phyloP scores from a whole-genome alignment of 2,113 vertebrate genomes.

The Turdus rufiventris region DNA sequence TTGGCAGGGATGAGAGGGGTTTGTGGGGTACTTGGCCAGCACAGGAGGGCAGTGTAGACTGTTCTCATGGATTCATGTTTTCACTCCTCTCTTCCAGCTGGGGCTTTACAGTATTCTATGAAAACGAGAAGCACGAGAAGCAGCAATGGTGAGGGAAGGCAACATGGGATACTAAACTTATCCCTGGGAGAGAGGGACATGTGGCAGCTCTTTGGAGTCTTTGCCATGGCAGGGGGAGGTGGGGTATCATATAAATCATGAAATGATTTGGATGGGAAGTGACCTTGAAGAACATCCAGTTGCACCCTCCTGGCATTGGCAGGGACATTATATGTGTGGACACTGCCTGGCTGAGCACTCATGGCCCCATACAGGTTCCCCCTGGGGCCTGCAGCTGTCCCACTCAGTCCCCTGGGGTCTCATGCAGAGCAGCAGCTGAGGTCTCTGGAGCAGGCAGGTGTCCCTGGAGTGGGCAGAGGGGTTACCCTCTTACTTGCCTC shows the following conservation, averaged over 20 bases:
- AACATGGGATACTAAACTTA: background rate
- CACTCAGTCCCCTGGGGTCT: background rate
- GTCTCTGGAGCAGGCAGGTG: background rate
- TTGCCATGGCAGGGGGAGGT: background rate
- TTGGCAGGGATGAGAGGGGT: background rate
- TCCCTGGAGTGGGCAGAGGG: background rate
- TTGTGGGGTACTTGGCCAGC: background rate
- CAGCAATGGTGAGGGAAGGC: slow-evolving; percentile 86
- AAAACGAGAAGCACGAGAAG: slow-evolving; percentile 88
- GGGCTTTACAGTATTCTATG: slow-evolving; percentile 87
- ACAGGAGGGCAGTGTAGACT: accelerated
- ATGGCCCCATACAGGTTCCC: background rate
- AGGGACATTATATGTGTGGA: background rate
- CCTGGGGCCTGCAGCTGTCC: background rate
- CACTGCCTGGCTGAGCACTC: background rate
- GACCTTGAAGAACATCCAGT: background rate
- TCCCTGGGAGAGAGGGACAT: accelerated
- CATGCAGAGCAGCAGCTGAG: background rate
- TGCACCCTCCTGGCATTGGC: background rate
- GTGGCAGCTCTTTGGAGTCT: background rate
- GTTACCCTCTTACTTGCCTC: background rate
- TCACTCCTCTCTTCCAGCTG: slow-evolving; percentile 71
- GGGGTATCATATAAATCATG: background rate
- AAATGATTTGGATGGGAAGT: background rate
- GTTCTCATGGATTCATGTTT: background rate